These are phyloP conservation scores for Wasmannia auropunctata DNA, from an alignment of 1,140 invertebrate species.

Conservation along the genomic window DNA sequence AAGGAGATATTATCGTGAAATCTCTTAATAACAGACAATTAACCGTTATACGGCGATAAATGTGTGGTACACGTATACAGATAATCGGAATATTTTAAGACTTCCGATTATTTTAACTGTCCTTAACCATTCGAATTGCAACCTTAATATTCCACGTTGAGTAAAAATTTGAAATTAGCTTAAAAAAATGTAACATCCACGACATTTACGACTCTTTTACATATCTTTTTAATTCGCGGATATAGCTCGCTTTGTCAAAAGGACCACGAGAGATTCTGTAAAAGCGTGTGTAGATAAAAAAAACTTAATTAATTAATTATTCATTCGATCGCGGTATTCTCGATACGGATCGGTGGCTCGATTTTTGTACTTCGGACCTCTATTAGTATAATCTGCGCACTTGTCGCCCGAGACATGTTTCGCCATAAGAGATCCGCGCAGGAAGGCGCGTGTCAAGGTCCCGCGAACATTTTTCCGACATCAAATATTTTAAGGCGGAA, in stretches of 20 bases:
- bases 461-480: constrained; percentile 76
- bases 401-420: not conserved
- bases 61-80: too few species aligned
- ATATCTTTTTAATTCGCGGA: not conserved
- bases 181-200: not conserved
- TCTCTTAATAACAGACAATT: constrained; percentile 5
- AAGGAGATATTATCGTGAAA: not conserved
- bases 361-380: not conserved
- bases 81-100: not conserved
- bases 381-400: not conserved
- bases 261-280: not conserved
- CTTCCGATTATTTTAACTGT: not conserved
- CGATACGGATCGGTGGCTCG: not conserved
- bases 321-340: not conserved
- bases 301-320: constrained; percentile 25
- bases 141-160: not conserved
- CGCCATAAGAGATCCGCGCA: constrained; percentile 40
- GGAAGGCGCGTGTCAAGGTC: constrained; percentile 76
- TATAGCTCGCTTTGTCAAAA: not conserved
- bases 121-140: constrained; percentile 1
- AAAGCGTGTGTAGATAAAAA: not conserved
- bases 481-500: constrained; percentile 69
- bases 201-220: not conserved
- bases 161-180: not conserved
- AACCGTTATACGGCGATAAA: not conserved